A percentile compares a stretch with the other conserved stretches of the same genome.
phyloP scores from a whole-genome alignment of 2,113 vertebrate species.

The Zosterops lateralis region DNA sequence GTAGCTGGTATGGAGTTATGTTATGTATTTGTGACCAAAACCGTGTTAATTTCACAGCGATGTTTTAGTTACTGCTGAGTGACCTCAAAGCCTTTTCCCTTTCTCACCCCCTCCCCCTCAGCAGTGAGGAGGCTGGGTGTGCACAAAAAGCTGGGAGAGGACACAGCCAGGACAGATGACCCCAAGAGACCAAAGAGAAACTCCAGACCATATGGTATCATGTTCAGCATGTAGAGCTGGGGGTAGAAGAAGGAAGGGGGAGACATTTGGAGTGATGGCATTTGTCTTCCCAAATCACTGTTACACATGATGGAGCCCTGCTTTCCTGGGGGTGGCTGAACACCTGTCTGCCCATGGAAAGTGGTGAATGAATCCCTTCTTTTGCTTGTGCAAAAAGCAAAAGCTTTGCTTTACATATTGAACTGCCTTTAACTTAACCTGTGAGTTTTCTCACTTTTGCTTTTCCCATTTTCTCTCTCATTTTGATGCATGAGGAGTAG shows the following conservation, averaged over 20 bases:
- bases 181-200: neutral
- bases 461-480: neutral
- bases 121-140: neutral
- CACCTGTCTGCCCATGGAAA: neutral
- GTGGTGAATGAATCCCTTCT: neutral
- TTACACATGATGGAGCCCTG: neutral
- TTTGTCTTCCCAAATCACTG: neutral
- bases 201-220: neutral
- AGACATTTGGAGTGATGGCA: neutral
- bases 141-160: neutral
- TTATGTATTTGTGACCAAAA: neutral
- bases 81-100: neutral
- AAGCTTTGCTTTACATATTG: neutral
- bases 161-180: neutral
- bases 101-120: neutral
- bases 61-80: neutral
- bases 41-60: rapidly evolving
- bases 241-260: neutral
- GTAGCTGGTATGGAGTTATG: neutral
- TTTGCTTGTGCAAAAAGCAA: neutral
- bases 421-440: neutral
- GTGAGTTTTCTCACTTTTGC: neutral
- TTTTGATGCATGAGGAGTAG: neutral
- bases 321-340: neutral
- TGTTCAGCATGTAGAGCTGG: neutral